Conservation (phyloP, 2,797 vertebrate genomes). For the Trichosurus vulpecula region DNA sequence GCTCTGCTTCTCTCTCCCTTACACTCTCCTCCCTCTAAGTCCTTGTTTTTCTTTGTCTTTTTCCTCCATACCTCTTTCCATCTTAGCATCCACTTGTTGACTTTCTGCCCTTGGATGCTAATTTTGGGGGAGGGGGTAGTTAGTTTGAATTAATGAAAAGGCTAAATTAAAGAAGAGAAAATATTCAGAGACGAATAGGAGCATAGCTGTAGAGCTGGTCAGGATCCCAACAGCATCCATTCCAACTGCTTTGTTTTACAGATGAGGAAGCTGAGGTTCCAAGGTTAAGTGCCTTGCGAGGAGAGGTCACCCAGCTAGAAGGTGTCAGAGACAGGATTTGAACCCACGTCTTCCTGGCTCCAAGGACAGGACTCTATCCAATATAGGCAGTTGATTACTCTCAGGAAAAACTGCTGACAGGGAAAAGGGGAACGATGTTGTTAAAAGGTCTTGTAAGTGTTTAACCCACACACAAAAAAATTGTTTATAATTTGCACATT, state of each 20-base stretch:
- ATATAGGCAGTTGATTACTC: not conserved
- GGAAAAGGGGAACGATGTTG: not conserved
- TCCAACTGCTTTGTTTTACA: not conserved
- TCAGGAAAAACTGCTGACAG: not conserved
- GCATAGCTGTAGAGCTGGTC: not conserved
- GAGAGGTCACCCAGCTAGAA: not conserved
- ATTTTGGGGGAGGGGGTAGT: not conserved
- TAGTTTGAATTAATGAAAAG: not conserved
- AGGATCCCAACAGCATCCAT: not conserved
- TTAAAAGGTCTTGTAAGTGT: slow-evolving; percentile 22
- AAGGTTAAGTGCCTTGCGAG: not conserved
- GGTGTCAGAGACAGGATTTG: not conserved
- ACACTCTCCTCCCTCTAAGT: not conserved
- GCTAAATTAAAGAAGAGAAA: not conserved
- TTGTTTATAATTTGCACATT: not conserved
- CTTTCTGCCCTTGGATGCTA: not conserved
- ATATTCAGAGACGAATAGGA: not conserved
- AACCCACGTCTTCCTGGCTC: not conserved
- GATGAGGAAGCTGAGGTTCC: not conserved
- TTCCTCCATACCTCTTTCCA: not conserved
- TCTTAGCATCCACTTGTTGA: not conserved
- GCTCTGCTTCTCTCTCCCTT: not conserved
- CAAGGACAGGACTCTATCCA: not conserved
- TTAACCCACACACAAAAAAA: slow-evolving; percentile 11
- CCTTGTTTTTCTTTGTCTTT: not conserved